Base-by-base conservation (phyloP, 2,888 invertebrate genomes). In the Drosophila sordidapex region DNA sequence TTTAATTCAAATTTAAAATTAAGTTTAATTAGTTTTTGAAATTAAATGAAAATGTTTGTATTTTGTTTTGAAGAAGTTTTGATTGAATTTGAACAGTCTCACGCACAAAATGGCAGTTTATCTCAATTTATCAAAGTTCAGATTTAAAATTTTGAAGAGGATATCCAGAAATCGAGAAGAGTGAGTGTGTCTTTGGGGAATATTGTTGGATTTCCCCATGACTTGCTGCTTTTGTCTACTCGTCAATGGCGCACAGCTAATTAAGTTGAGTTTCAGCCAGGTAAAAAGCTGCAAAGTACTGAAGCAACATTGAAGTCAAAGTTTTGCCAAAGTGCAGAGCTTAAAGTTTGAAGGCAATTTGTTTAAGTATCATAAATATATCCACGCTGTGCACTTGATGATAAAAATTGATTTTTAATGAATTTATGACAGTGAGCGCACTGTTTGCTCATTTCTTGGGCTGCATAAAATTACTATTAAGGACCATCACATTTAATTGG, bases 371-470 rank as follows among this genome's bases (percentile, higher is more conserved):
- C 5, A 29, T 29, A 29, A 29, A 29, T 38, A 8, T 31, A 31
- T 57, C n/a, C 25, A 18, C 11, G 29, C 2, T 48, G 13, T 43
- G 29, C n/a, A 48, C 35, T 70, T 43, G 70, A 76, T 83, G 40
- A 83, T 61, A 15, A 29, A 63, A 88, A 80, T 77, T 49, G 74
- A 60, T 67, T 72, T 74, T 83, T 71, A 82, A 83, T 85, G 62
- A 77, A 64, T 83, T 82, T 72, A 78, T 62, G 68, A 58, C 56
- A 33, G 29, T 11, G 35, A 15, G 13, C 51, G 18, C 51, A 18
- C 21, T 49, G 53, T 21, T 54, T 52, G 35, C 60, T 59, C 68
- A 79, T 82, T 11, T 75, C 54, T 36, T 27, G 21, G 13, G 25
- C 29, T 48, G 59, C 76, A 67, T 60, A 40, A 73, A 72, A 73